These are phyloP conservation scores for Leucopsar rothschildi DNA, from an alignment of 2,113 vertebrate genomes.

Conservation along the genomic window DNA sequence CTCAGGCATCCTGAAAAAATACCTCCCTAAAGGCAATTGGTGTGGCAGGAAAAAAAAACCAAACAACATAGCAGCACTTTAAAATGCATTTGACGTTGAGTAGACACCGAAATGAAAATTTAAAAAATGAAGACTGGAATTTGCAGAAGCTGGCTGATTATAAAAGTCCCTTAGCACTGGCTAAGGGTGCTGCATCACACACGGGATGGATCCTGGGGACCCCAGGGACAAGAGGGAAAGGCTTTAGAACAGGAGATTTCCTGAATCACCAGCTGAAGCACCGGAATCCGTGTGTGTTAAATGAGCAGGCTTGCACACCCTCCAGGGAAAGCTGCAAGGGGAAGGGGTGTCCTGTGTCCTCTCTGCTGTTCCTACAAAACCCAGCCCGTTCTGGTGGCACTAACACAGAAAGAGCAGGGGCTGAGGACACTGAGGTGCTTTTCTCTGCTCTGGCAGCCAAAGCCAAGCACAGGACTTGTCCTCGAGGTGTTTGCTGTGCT, in stretches of 20 bases:
- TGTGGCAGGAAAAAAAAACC: background rate
- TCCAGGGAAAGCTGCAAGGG: accelerated
- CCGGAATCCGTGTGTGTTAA: background rate
- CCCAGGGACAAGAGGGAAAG: background rate
- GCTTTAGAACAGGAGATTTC: background rate
- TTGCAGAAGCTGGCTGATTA: background rate
- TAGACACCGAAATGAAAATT: background rate
- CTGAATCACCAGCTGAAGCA: background rate
- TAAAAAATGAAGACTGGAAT: background rate
- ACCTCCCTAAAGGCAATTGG: background rate
- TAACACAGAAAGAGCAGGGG: background rate
- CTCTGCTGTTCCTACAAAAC: background rate
- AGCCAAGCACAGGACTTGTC: background rate
- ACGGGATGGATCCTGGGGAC: background rate
- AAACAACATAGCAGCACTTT: background rate
- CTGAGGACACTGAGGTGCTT: background rate
- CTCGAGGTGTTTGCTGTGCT: background rate
- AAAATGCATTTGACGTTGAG: background rate
- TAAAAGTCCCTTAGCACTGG: background rate
- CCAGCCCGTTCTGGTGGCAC: background rate
- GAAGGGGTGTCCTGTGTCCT: background rate
- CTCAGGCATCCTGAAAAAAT: background rate
- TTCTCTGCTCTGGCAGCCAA: background rate
- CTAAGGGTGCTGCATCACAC: background rate
- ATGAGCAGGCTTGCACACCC: background rate